These are phyloP conservation scores for Cavia porcellus DNA, from an alignment of 2,113 vertebrate species.

Conservation along the genomic window DNA sequence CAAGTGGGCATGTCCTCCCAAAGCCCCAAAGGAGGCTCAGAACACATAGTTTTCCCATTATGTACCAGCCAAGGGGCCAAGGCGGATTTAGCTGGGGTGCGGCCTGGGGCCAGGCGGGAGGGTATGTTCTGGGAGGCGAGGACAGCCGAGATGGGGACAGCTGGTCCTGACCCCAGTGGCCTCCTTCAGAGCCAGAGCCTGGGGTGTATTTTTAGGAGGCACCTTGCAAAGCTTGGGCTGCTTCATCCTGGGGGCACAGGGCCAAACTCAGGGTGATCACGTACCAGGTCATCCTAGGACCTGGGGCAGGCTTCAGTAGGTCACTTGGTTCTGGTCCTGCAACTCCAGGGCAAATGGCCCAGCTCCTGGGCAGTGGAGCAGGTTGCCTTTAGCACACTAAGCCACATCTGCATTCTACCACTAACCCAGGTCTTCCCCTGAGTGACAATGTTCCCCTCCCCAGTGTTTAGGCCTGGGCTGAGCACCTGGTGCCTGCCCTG, in stretches of 20 bases:
- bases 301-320: not conserved
- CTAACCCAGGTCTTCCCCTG: not conserved
- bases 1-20: constrained; percentile 62
- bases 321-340: not conserved
- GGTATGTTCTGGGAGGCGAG: constrained; percentile 37
- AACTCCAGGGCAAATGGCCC: not conserved
- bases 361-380: not conserved
- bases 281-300: rapidly evolving
- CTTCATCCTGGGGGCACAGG: not conserved
- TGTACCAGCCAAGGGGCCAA: constrained; percentile 56
- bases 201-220: constrained; percentile 59
- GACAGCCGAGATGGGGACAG: constrained; percentile 41
- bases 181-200: not conserved
- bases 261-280: not conserved
- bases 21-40: constrained; percentile 57
- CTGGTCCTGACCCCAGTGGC: constrained; percentile 42
- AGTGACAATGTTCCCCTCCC: not conserved
- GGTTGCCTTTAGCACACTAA: not conserved
- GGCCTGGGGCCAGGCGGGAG: not conserved
- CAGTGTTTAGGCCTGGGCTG: too few species aligned
- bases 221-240: not conserved
- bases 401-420: not conserved
- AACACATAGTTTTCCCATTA: constrained; percentile 62
- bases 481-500: not conserved
- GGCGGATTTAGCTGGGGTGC: constrained; percentile 57